Base-by-base conservation (phyloP, 2,113 vertebrate species). In the Oryzias melastigma region DNA sequence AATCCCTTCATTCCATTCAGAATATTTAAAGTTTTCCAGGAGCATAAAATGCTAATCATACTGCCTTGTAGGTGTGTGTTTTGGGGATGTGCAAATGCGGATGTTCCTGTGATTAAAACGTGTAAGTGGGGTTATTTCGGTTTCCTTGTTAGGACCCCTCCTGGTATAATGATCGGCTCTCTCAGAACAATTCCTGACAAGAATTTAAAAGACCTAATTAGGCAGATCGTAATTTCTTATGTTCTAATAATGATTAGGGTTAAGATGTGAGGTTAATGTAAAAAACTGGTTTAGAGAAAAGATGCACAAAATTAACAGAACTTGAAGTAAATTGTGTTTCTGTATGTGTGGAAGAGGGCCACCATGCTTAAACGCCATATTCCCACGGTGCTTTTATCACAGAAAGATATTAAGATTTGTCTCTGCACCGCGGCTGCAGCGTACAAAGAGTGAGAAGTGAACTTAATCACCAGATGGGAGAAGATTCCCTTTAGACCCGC, bases 371-470 rank as follows among this genome's bases (percentile, higher is more conserved):
- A 62, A 75, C 73, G 65, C 47, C 77, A 82, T 73, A 77, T 77
- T 75, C 74, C 65, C 57, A 22, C 52, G 59, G 54, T 55, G 65
- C 72, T 65, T 72, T 58, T 41, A 60, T 81, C 78, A 78, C 35
- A 52, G 83, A 78, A 72, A 80, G 73, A 82, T 64, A 83, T 70
- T 78, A 73, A 80, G 80, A 71, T 81, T 71, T 51, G 52, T 68
- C 62, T 45, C 60, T 51, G 73, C 63, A 54, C 59, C 77, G 71
- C 77, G 71, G 73, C 69, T 80, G 60, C 5, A 14, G 61, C 57
- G 75, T 67, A 74, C 63, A 61, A 24, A 47, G 67, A 71, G 60
- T 58, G 72, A 75, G 56, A 66, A 49, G 61, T 19, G 46, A 71
- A 73, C 75, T 68, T 73, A 75, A 80, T 83, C 63, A 81, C 77